Evolutionary conservation across 1,140 invertebrate genomes (phyloP).

Genomic region (Drosophila ercepeae): DNA sequence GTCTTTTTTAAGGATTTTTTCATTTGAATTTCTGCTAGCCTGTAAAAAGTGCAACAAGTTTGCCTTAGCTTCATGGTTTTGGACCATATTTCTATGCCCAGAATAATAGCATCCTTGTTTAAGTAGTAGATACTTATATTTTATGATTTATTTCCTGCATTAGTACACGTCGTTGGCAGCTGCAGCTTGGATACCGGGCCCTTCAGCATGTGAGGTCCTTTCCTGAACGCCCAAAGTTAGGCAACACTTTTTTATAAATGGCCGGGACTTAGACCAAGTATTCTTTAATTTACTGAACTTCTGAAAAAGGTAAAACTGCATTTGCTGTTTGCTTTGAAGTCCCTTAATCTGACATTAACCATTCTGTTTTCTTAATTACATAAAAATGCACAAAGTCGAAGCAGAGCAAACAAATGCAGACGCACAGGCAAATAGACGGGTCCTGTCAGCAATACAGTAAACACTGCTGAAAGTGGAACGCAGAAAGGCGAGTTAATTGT

Average conservation of each 20-base stretch:
- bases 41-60: constrained; percentile 45
- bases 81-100: constrained; percentile 1
- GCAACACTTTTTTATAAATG: constrained; percentile 56
- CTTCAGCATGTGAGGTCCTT: constrained; percentile 39
- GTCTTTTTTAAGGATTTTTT: constrained; percentile 15
- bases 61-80: neutral
- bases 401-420: constrained; percentile 8
- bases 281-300: neutral
- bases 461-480: constrained; percentile 35
- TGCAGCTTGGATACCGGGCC: constrained; percentile 6
- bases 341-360: constrained; percentile 43
- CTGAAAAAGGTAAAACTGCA: neutral
- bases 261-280: constrained; percentile 5
- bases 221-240: constrained; percentile 32
- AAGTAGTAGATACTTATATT: constrained; percentile 15
- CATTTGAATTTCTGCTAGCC: constrained; percentile 9
- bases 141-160: constrained; percentile 70
- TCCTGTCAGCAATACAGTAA: constrained; percentile 50
- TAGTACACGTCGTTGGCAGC: constrained; percentile 47
- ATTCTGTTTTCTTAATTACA: constrained; percentile 35
- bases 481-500: constrained; percentile 48
- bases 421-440: constrained; percentile 8
- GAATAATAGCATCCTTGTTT: constrained; percentile 9
- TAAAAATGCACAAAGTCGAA: constrained; percentile 47
- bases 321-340: neutral